A percentile compares a stretch with the other conserved stretches of the same genome.
These are phyloP conservation scores for Rhopalosiphum nymphaeae DNA, from an alignment of 2,888 invertebrate species.

Conservation along the genomic window DNA sequence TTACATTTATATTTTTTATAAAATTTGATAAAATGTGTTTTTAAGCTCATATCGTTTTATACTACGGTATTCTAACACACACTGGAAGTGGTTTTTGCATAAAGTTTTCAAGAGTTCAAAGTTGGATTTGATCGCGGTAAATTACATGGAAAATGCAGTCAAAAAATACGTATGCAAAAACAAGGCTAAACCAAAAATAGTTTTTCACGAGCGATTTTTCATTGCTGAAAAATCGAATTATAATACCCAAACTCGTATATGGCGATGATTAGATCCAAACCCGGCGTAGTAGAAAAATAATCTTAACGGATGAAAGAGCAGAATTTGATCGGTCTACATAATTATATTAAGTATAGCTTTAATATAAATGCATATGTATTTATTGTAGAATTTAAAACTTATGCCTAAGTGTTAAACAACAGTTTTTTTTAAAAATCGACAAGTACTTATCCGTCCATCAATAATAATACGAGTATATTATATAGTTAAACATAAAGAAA, in stretches of 20 bases:
- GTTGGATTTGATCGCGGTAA: not conserved
- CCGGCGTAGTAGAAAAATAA: not conserved
- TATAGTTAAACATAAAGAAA: too few relatives aligned
- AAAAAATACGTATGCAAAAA: conserved; percentile 4
- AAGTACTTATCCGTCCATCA: not conserved
- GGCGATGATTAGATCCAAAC: not conserved
- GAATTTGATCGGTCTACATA: not conserved
- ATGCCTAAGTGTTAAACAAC: not conserved
- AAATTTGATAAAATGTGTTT: not conserved
- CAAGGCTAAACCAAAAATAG: not conserved
- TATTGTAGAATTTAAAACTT: not conserved
- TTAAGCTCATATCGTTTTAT: not conserved
- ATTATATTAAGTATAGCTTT: not conserved
- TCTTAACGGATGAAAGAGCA: not conserved
- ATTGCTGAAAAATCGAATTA: conserved; percentile 15
- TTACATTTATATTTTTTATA: not conserved
- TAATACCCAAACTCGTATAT: not conserved
- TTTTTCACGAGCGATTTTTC: conserved; percentile 1
- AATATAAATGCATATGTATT: not conserved
- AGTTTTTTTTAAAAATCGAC: not conserved
- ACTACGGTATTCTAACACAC: not conserved
- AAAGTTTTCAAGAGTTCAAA: conserved; percentile 9
- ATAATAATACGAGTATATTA: not conserved
- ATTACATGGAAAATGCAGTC: not conserved
- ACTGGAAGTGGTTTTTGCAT: not conserved